These are phyloP conservation scores for Sphenodon punctatus DNA, from an alignment of 2,797 vertebrate genomes.

Conservation along the genomic window DNA sequence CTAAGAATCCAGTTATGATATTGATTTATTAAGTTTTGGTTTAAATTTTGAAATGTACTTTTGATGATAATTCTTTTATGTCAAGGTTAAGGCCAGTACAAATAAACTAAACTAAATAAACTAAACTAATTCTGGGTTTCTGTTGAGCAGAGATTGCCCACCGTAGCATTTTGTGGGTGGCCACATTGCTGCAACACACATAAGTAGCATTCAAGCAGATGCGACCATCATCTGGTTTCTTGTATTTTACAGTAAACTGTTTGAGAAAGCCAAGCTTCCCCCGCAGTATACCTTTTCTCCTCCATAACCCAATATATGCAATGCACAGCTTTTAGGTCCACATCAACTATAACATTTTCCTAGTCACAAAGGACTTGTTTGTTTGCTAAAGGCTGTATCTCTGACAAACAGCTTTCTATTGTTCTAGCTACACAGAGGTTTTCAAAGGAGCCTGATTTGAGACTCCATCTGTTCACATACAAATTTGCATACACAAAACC, in stretches of 20 bases:
- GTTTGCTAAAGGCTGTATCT: slow-evolving; percentile 26
- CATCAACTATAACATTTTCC: slow-evolving; percentile 26
- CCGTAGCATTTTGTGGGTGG: not conserved
- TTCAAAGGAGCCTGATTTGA: not conserved
- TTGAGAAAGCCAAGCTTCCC: not conserved
- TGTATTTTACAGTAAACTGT: too few relatives aligned
- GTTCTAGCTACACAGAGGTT: not conserved
- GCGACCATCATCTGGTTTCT: too few relatives aligned
- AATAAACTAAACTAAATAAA: too few relatives aligned
- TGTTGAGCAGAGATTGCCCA: not conserved
- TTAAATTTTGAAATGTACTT: too few relatives aligned
- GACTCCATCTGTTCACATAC: not conserved
- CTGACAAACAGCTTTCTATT: slow-evolving; percentile 42
- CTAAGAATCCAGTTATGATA: too few relatives aligned
- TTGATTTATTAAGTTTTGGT: too few relatives aligned
- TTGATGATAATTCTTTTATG: too few relatives aligned
- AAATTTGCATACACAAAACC: not conserved
- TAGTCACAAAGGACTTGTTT: not conserved
- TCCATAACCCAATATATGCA: not conserved
- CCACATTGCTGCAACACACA: not conserved
- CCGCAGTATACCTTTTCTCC: not conserved
- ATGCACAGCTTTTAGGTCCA: not conserved
- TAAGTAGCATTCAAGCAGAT: not conserved
- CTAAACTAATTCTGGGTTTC: not conserved
- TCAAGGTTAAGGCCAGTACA: too few relatives aligned